Evolutionary conservation across 2,888 invertebrate genomes (phyloP).

Genomic region (Dione juno): DNA sequence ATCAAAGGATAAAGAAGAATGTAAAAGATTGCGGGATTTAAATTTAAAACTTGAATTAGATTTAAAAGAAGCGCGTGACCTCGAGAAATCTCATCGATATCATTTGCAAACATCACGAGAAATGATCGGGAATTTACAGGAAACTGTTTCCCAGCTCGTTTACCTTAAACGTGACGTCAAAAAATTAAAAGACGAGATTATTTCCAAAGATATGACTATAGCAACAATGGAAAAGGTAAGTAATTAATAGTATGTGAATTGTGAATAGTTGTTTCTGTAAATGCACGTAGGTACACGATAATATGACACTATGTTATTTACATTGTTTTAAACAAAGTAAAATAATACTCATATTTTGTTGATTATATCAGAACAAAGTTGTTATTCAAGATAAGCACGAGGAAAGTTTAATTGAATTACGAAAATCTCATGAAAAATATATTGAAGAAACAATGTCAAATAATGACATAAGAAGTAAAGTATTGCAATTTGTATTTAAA

Average conservation of each 20-base stretch:
- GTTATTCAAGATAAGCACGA: slow-evolving; percentile 57
- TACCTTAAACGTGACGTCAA: slow-evolving; percentile 73
- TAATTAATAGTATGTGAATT: slow-evolving; percentile 5
- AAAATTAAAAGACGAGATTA: slow-evolving; percentile 67
- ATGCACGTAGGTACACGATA: not conserved
- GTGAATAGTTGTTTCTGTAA: not conserved
- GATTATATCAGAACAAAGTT: slow-evolving; percentile 65
- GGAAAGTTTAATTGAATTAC: slow-evolving; percentile 58
- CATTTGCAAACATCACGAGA: slow-evolving; percentile 72
- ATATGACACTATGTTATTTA: not conserved
- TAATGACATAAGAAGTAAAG: slow-evolving; percentile 67
- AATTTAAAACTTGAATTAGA: slow-evolving; percentile 68
- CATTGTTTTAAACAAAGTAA: slow-evolving; percentile 15
- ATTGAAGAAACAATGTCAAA: slow-evolving; percentile 60
- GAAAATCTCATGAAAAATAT: slow-evolving; percentile 60
- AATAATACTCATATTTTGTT: not conserved
- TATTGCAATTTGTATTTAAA: not conserved
- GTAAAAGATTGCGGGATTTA: slow-evolving; percentile 61
- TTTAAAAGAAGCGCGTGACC: slow-evolving; percentile 67
- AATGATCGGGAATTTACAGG: slow-evolving; percentile 76
- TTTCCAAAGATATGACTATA: slow-evolving; percentile 59
- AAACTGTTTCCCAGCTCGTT: slow-evolving; percentile 74
- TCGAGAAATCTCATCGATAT: slow-evolving; percentile 74
- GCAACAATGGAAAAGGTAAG: slow-evolving; percentile 62
- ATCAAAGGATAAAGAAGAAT: slow-evolving; percentile 65